Evolutionary conservation across 1,140 invertebrate genomes (phyloP).

Genomic region (Drosophila lacertosa): DNA sequence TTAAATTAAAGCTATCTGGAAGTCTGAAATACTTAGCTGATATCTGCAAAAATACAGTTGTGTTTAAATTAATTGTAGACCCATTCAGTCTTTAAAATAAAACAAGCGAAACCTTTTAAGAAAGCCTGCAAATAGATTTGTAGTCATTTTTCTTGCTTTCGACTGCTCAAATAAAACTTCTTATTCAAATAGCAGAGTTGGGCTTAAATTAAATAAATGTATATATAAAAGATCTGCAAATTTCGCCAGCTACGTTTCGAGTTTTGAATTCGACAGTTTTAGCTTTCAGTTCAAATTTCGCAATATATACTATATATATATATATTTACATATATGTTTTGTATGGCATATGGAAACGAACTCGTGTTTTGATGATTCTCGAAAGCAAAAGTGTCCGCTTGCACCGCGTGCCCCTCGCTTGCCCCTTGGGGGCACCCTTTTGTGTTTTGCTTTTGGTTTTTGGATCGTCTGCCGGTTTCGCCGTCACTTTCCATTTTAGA

Average conservation of each 20-base stretch:
- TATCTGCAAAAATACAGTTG: too few species aligned
- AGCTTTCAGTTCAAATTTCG: constrained; percentile 7
- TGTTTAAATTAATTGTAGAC: too few species aligned
- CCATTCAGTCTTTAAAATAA: too few species aligned
- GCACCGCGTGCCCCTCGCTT: background rate
- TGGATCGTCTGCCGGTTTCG: constrained; percentile 61
- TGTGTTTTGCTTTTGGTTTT: constrained; percentile 40
- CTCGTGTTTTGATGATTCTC: constrained; percentile 61
- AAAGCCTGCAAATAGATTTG: too few species aligned
- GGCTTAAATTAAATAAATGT: too few species aligned
- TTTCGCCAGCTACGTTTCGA: constrained; percentile 5
- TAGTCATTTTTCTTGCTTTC: too few species aligned
- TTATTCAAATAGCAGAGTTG: too few species aligned
- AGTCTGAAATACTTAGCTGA: too few species aligned
- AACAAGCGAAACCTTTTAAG: too few species aligned
- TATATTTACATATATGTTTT: constrained; percentile 14
- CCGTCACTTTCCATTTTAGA: constrained; percentile 78
- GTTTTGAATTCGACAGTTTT: constrained; percentile 4
- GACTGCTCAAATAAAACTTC: too few species aligned
- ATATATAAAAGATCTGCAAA: background rate
- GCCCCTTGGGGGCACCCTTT: background rate
- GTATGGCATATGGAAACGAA: constrained; percentile 16
- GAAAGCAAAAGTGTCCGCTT: constrained; percentile 50
- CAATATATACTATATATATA: constrained; percentile 1
- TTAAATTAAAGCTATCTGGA: too few species aligned